Percentiles rank a stretch among this genome's conserved stretches.
phyloP scores from a whole-genome alignment of 2,888 invertebrate genomes.

The Idaea straminata region DNA sequence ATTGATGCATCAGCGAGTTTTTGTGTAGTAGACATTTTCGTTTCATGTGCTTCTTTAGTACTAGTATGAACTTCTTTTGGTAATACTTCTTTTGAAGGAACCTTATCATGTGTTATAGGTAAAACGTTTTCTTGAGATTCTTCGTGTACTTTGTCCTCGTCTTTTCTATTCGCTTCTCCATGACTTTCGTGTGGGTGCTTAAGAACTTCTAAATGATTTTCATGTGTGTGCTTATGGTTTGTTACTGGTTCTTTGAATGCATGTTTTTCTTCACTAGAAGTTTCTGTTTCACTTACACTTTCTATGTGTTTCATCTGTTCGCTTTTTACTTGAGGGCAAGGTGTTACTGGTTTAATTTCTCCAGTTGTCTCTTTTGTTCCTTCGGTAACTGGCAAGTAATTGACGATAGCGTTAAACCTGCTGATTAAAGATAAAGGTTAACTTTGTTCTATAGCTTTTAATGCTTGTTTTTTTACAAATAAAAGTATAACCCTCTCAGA shows the following conservation, averaged over 20 bases:
- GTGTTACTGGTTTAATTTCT: slow-evolving; percentile 25
- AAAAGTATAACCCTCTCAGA: slow-evolving; percentile 60
- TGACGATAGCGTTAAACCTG: slow-evolving; percentile 70
- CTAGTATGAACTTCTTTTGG: neutral
- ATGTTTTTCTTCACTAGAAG: slow-evolving; percentile 5
- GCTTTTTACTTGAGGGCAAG: slow-evolving; percentile 48
- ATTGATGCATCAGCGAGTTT: neutral
- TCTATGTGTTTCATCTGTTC: slow-evolving; percentile 28
- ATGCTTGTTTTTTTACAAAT: slow-evolving; percentile 13
- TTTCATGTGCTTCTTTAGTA: slow-evolving; percentile 1
- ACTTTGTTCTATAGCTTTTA: slow-evolving; percentile 7
- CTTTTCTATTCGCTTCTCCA: slow-evolving; percentile 7
- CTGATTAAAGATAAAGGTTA: slow-evolving; percentile 13
- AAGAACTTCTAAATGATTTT: neutral
- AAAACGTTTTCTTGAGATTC: neutral
- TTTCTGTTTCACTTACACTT: neutral
- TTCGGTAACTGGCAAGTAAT: slow-evolving; percentile 44
- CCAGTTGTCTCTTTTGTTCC: slow-evolving; percentile 24
- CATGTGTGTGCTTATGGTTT: neutral
- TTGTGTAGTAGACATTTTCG: neutral
- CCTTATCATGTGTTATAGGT: neutral
- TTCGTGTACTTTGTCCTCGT: neutral
- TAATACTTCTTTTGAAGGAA: neutral
- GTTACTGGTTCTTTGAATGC: neutral
- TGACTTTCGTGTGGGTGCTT: slow-evolving; percentile 4